Evolutionary conservation across 2,113 vertebrate genomes (phyloP).

Genomic region (Eulemur macaco): DNA sequence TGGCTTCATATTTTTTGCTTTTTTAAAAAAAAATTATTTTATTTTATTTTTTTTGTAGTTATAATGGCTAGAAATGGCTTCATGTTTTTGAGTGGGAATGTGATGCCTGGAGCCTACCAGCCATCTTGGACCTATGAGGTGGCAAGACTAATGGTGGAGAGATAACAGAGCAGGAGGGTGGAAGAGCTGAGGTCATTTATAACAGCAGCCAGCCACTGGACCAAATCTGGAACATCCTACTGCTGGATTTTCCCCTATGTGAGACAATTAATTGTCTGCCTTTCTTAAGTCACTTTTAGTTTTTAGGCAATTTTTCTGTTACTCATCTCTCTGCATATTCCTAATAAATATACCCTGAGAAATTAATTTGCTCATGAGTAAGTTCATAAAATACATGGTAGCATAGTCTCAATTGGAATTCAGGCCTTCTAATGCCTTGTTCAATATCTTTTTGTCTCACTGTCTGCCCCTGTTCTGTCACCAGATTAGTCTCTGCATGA

Average conservation of each 20-base stretch:
- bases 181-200: not conserved
- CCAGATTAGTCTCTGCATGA: not conserved
- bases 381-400: not conserved
- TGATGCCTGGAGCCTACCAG: not conserved
- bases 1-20: not conserved
- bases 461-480: not conserved
- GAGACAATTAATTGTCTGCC: not conserved
- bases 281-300: not conserved
- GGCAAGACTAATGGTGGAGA: not conserved
- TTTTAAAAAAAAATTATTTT: not conserved
- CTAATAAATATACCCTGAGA: not conserved
- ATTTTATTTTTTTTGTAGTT: not conserved
- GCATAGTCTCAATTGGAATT: not conserved
- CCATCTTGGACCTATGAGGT: not conserved
- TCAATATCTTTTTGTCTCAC: not conserved
- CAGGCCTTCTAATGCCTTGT: not conserved
- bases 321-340: slow-evolving; percentile 21
- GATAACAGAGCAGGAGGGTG: not conserved
- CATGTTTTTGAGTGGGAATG: not conserved
- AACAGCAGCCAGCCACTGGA: not conserved
- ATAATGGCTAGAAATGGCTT: not conserved
- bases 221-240: not conserved
- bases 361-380: not conserved
- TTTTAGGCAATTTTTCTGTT: not conserved
- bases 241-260: not conserved